Evolutionary conservation across 2,888 invertebrate species (phyloP).

Genomic region (Lypha dubia): DNA sequence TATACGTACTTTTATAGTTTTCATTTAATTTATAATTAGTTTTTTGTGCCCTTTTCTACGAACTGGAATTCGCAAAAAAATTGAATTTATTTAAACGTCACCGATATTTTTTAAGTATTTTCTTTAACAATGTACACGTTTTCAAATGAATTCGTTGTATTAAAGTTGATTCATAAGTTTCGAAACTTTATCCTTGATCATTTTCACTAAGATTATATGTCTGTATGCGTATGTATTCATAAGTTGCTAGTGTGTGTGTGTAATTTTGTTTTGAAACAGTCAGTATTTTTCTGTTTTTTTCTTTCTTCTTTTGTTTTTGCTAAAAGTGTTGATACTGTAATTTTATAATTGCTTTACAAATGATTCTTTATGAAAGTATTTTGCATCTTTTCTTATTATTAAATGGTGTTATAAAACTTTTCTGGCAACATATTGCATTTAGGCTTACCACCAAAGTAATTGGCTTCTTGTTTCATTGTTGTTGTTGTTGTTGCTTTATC

Average conservation of each 20-base stretch:
- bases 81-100: slow-evolving; percentile 3
- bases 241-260: slow-evolving; percentile 25
- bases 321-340: slow-evolving; percentile 62
- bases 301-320: background rate
- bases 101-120: slow-evolving; percentile 13
- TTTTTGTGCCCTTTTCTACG: background rate
- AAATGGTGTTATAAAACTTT: slow-evolving; percentile 72
- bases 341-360: slow-evolving; percentile 69
- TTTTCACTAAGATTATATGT: background rate
- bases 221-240: background rate
- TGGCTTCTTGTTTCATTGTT: slow-evolving; percentile 46
- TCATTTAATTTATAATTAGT: background rate
- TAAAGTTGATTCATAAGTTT: slow-evolving; percentile 46
- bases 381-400: slow-evolving; percentile 60
- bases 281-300: no score
- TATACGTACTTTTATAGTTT: background rate
- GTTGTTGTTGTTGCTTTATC: no score
- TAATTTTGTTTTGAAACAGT: slow-evolving; percentile 6
- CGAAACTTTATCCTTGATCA: slow-evolving; percentile 64
- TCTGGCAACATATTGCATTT: slow-evolving; percentile 73
- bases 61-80: background rate
- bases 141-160: slow-evolving; percentile 40
- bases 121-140: slow-evolving; percentile 41
- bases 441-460: slow-evolving; percentile 70
- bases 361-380: slow-evolving; percentile 61